phyloP scores from a whole-genome alignment of 1,140 invertebrate species.

The Musca vetustissima region DNA sequence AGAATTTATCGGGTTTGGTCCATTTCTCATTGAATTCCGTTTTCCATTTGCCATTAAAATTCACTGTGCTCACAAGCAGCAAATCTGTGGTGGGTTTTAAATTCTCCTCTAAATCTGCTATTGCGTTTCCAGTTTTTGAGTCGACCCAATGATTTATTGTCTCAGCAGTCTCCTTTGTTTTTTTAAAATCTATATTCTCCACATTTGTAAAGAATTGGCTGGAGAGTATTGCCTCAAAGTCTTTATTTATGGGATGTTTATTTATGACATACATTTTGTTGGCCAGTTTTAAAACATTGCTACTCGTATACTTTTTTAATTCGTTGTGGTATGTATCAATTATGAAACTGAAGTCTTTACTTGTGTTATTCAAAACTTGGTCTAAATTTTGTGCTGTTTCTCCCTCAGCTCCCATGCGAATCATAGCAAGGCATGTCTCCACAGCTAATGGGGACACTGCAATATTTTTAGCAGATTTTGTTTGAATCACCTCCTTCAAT shows the following conservation, averaged over 20 bases:
- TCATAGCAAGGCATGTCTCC: conserved; percentile 25
- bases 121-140: conserved; percentile 61
- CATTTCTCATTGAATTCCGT: conserved; percentile 35
- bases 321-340: conserved; percentile 36
- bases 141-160: conserved; percentile 64
- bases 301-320: conserved; percentile 37
- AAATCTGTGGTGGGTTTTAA: conserved; percentile 51
- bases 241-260: conserved; percentile 30
- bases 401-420: conserved; percentile 53
- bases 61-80: conserved; percentile 67
- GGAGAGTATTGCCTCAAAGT: conserved; percentile 36
- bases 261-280: conserved; percentile 48
- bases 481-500: too few species aligned
- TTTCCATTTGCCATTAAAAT: conserved; percentile 59
- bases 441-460: conserved; percentile 23
- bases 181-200: conserved; percentile 57
- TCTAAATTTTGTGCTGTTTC: conserved; percentile 60
- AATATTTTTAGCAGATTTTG: not conserved
- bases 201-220: conserved; percentile 41
- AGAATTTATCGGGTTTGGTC: conserved; percentile 36
- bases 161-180: conserved; percentile 42
- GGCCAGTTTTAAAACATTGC: conserved; percentile 39
- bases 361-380: conserved; percentile 52
- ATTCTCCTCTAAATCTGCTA: conserved; percentile 54
- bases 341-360: conserved; percentile 29